Conservation (phyloP, 1,140 invertebrate species). For the Aricia agestis region DNA sequence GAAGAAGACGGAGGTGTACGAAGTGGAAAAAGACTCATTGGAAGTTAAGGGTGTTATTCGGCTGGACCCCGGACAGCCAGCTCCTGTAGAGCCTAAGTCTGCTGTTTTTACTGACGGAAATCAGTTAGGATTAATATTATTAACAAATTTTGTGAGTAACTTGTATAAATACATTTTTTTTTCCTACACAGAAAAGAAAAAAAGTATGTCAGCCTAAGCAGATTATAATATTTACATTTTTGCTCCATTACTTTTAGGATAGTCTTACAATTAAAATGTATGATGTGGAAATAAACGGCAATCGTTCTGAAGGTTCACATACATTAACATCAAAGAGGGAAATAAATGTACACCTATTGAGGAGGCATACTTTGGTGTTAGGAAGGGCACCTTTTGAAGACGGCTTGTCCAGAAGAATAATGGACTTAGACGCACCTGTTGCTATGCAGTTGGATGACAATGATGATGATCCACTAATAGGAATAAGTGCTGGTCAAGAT, state of each 20-base stretch:
- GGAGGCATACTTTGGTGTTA: slow-evolving; percentile 86
- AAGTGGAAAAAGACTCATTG: slow-evolving; percentile 78
- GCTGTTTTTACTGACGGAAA: slow-evolving; percentile 92
- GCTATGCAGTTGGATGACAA: slow-evolving; percentile 62
- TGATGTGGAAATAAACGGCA: slow-evolving; percentile 77
- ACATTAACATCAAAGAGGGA: slow-evolving; percentile 76
- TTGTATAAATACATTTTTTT: neutral
- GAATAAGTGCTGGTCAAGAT: slow-evolving; percentile 85
- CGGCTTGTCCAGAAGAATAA: slow-evolving; percentile 63
- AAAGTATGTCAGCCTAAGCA: no score
- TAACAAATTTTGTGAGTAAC: slow-evolving; percentile 86
- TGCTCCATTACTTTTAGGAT: slow-evolving; percentile 77
- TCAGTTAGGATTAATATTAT: slow-evolving; percentile 86
- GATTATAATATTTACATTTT: neutral
- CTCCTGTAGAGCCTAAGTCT: slow-evolving; percentile 75
- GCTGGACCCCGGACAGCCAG: slow-evolving; percentile 78
- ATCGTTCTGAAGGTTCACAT: slow-evolving; percentile 35
- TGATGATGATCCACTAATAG: slow-evolving; percentile 54
- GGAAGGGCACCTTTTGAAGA: slow-evolving; percentile 85
- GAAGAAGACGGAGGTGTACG: slow-evolving; percentile 79
- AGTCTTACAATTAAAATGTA: slow-evolving; percentile 88
- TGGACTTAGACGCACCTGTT: slow-evolving; percentile 50
- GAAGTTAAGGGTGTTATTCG: slow-evolving; percentile 78
- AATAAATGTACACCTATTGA: slow-evolving; percentile 52
- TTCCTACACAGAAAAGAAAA: no score